Evolutionary conservation across 2,113 vertebrate genomes (phyloP), one percentile per base, ranked within the genome.

Genomic region (Chionis minor): DNA sequence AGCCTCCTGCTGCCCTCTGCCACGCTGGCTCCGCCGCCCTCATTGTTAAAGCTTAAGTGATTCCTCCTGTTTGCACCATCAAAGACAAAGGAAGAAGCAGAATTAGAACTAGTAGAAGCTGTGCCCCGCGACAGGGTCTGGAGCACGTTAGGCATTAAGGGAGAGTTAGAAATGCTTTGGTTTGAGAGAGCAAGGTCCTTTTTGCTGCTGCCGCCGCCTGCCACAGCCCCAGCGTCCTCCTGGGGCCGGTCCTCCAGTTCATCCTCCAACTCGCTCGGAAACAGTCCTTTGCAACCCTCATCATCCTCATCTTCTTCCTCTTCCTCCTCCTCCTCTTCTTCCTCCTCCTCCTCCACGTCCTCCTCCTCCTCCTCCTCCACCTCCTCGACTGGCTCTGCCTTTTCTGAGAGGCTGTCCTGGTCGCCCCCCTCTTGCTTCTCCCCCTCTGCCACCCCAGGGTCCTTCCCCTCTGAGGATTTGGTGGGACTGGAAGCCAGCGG

Each of bases 161-260:
- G 99, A 99, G 99, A 99, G 99, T 99, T 99, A 99, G 99, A 99
- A 99, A 99, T 99, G 99, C 99, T 99, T 99, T 99, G 99, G 99
- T 99, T 99, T 99, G 99, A 99, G 99, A 99, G 99, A 99, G 99
- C 98, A 98, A 98, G 98, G 99, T 99, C 99, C 98, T 98, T 99
- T 97, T 98, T 98, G 98, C 97, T 97, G 96, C 98, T 98, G 98
- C 98, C 97, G 97, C 98, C 94, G 95, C 98, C 98, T 98, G 98
- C 98, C 97, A 96, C 92, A 86, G 97, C 97, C 96, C 98, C 98
- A 96, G 97, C 94, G 69, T 99, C 98, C 94, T 99, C 98, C 27
- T 98, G 98, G 94, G 98, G 97, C 94, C 99, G 98, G 65, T 99
- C 98, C 87, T 99, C 98, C 89, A 99, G 98, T 49, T 99, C 99